Evolutionary conservation across 2,888 invertebrate genomes (phyloP), one percentile per base, ranked within the genome.

Genomic region (Bellardia pandia): DNA sequence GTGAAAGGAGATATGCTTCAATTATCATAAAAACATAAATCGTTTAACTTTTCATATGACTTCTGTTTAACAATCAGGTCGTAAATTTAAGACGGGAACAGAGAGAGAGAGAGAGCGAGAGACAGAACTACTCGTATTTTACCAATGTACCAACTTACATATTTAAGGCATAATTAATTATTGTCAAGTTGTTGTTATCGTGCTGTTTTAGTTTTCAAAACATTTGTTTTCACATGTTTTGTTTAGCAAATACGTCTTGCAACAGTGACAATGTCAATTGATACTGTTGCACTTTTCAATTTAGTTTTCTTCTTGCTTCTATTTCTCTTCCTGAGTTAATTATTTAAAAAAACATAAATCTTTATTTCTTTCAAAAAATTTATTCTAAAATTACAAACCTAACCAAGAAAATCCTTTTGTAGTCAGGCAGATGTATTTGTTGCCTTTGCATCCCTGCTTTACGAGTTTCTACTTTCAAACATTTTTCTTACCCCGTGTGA

Each of bases 151-250:
- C 2, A n/a, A 33, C 30, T 33, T 37, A 23, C 16, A 33, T 30
- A 30, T 72, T 80, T 80, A 30, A 14, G 30, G 33, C 23, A 30
- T 56, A 84, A 62, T 74, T 42, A 85, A 53, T 74, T 69, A 56
- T 66, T 80, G 56, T 74, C 66, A 82, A 69, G 66, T 60, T 60
- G 5, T 45, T 71, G 48, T 66, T 42, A 77, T 79, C 74, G 42
- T 74, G 80, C 84, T 81, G 77, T 77, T 84, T 84, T 81, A 81
- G 68, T 81, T 84, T 86, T 68, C 48, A 84, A 86, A 86, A 80
- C 84, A 84, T 86, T 80, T 86, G 68, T 84, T 84, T 84, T 77
- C 77, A 84, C 80, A 86, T 84, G 80, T 86, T 86, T 84, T 84
- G 83, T 81, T 80, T 72, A 56, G 77, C 69, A 79, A 80, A 62